Percentiles rank a stretch among this genome's conserved stretches.
Evolutionary conservation across 2,888 invertebrate genomes (phyloP).

Genomic region (Epinotia ramella): DNA sequence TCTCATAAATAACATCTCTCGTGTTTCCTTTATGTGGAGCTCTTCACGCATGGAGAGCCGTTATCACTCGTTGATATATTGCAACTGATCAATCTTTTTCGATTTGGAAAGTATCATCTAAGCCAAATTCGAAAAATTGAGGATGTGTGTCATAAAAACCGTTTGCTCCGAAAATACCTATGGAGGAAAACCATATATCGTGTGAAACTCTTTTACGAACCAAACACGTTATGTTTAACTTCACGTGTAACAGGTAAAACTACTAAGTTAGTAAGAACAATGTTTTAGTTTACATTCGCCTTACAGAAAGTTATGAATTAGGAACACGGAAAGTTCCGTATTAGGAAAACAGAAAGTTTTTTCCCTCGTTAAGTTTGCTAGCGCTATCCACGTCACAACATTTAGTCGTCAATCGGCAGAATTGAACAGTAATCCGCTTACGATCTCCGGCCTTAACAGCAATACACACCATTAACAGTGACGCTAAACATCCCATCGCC

Average conservation of each 20-base stretch:
- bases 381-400: conserved; percentile 26
- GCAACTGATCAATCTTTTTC: conserved; percentile 38
- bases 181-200: background rate
- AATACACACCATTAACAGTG: conserved; percentile 31
- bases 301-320: background rate
- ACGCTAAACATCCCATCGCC: conserved; percentile 31
- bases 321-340: too few species aligned
- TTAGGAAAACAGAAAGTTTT: background rate
- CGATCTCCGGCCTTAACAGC: conserved; percentile 13
- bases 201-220: background rate
- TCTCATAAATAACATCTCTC: conserved; percentile 25
- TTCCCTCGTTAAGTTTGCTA: background rate
- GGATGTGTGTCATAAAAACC: conserved; percentile 17
- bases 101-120: conserved; percentile 24
- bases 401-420: conserved; percentile 32
- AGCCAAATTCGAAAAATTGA: conserved; percentile 35
- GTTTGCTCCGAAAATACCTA: conserved; percentile 4
- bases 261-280: background rate
- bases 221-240: background rate
- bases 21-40: conserved; percentile 7
- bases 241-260: conserved; percentile 1
- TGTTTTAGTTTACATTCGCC: background rate
- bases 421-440: conserved; percentile 20
- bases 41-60: conserved; percentile 21
- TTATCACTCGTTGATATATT: conserved; percentile 41